Evolutionary conservation across 2,888 invertebrate genomes (phyloP), one percentile per base, ranked within the genome.

Genomic region (Ceraclea dissimilis): DNA sequence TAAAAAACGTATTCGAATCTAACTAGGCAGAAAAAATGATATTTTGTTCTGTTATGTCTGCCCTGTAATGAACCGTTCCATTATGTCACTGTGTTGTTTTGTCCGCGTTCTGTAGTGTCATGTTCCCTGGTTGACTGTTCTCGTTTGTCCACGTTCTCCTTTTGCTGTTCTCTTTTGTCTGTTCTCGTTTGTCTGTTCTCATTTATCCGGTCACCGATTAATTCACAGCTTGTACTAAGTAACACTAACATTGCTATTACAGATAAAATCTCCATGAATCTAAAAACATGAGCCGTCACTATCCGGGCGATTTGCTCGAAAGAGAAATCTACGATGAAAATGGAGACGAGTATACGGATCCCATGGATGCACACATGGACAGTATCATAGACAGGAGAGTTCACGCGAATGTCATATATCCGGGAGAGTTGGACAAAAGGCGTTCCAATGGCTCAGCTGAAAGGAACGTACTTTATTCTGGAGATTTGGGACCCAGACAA

Each of bases 301-400:
- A 39, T 13, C 39, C 39, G 39, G 39, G 39, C 39, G 39, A 39
- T 39, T 39, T 39, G 39, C 39, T 39, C 39, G 39, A 39, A 39
- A 39, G 39, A 39, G 39, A 39, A 5, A 39, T 39, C 39, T 26
- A 26, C 10, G 39, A 39, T 39, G 39, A 39, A 13, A 39, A 39
- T 16, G 39, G 39, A 16, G 39, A 39, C 39, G 39, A 39, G 13
- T 39, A 39, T 39, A 39, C 13, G n/a, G 13, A 16, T 16, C 39
- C 39, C 13, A 16, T 16, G 13, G 39, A 39, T 13, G 4, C 16
- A 16, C 39, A 39, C 5, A 39, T 13, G 39, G 16, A 39, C 13
- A n/a, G n/a, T n/a, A 39, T n/a, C 13, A 2, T 13, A 4, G 39
- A 39, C n/a, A 39, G 39, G 13, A 13, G 39, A 39, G 39, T 39